Conservation (phyloP, 2,113 vertebrate species). For the Odontophorus gujanensis region DNA sequence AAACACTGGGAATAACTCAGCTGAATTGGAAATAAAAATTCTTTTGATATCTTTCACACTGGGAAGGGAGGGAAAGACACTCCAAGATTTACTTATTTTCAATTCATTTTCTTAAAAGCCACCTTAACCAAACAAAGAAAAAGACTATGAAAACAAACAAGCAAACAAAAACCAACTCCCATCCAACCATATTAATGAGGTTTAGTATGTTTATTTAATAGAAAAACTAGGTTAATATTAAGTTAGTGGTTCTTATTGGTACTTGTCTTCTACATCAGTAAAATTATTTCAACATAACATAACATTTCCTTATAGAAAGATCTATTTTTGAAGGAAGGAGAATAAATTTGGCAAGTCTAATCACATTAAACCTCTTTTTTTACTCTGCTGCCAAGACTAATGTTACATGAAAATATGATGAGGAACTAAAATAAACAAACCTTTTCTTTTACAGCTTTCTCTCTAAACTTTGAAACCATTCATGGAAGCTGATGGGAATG, state of each 20-base stretch:
- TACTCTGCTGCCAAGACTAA: not conserved
- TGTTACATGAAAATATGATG: not conserved
- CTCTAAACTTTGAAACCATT: slow-evolving; percentile 72
- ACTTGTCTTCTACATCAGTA: not conserved
- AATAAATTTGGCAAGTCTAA: not conserved
- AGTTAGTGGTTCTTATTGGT: not conserved
- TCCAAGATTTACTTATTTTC: not conserved
- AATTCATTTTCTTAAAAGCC: not conserved
- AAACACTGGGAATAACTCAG: not conserved
- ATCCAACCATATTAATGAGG: not conserved
- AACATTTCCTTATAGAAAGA: not conserved
- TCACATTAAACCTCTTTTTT: not conserved
- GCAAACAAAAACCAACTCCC: not conserved
- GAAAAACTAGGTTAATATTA: not conserved
- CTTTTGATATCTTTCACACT: not conserved
- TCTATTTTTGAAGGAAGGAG: not conserved
- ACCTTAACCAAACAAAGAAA: not conserved
- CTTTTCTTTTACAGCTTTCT: slow-evolving; percentile 70
- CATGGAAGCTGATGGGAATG: slow-evolving; percentile 86
- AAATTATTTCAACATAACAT: not conserved
- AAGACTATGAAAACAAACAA: not conserved
- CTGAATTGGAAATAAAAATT: not conserved
- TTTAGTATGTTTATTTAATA: not conserved
- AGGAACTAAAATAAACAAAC: not conserved
- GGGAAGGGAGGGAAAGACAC: not conserved